phyloP scores from a whole-genome alignment of 2,113 vertebrate species.

The Setophaga kirtlandii region DNA sequence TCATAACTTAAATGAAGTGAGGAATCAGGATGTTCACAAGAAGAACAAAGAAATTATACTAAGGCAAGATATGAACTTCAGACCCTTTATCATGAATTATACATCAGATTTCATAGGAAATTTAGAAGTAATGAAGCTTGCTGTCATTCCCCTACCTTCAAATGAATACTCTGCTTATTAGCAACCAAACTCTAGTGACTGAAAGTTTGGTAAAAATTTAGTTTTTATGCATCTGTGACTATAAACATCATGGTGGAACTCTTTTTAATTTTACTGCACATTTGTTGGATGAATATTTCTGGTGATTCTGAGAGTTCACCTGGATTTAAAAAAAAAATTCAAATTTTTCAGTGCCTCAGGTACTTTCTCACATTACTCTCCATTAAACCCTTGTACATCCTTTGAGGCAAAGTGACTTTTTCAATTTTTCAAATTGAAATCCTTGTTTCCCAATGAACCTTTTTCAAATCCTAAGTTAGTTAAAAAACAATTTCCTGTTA shows the following conservation, averaged over 20 bases:
- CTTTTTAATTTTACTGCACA: background rate
- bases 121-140: background rate
- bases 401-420: background rate
- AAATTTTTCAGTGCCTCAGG: background rate
- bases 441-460: background rate
- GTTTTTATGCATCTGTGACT: background rate
- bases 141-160: background rate
- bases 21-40: background rate
- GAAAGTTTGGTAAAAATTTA: background rate
- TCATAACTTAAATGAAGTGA: background rate
- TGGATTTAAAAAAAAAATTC: rapidly evolving
- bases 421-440: background rate
- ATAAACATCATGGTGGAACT: background rate
- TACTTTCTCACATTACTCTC: background rate
- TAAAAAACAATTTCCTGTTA: background rate
- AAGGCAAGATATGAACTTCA: constrained; percentile 1
- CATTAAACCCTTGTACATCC: background rate
- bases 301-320: background rate
- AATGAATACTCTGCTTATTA: background rate
- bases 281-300: background rate
- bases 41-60: background rate
- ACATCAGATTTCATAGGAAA: background rate
- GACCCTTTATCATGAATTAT: background rate
- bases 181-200: background rate
- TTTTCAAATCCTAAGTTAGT: background rate